Base-by-base conservation (phyloP, 53 echinoderm and acorn worm genomes). In the Echinarachnius parma region DNA sequence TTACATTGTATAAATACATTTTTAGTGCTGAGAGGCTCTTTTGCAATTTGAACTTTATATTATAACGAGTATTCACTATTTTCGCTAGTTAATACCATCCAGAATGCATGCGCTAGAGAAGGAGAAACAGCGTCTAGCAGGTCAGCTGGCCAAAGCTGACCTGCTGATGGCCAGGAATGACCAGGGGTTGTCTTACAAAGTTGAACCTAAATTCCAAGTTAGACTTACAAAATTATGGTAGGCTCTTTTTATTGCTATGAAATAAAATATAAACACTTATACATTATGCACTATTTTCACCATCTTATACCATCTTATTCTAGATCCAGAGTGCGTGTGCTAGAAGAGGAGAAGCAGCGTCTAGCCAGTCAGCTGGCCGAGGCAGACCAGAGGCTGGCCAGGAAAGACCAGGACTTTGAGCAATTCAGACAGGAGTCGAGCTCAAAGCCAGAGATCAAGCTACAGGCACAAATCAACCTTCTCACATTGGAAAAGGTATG, bases 401-500 rank as follows among this genome's bases (percentile, higher is more conserved):
- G 86, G 72, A 91, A 81, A 33, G 91, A 98, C 9, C 53, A 66
- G 28, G 91, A 92, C 28, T 98, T 98, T 56, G 85, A 82, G 22
- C 53, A 69, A 1, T 98, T 77, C 76, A 79, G 56, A 26, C 79
- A 85, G 36, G 91, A 98, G 60, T 57, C 77, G 18, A 78, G 62
- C 62, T 86, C 59, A 52, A 98, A 85, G 61, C 98, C 98, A 20
- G 98, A 98, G 80, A 84, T 88, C 49, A 82, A 83, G 48, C 79
- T 98, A 1, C 98, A 98, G 64, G 85, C 86, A 19, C 88, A 98
- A 26, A 88, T 98, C 45, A 98, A 88, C 77, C 80, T 98, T 4
- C 81, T 98, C 18, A 86, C 83, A 48, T 62, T 98, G 62, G 98
- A 98, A 83, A 98, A 98, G 98, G 98, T 89, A 77, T 27, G 31